Percentiles rank a stretch among this genome's conserved stretches.
Conservation (phyloP, 2,888 invertebrate species). For the Orchestes rusci region DNA sequence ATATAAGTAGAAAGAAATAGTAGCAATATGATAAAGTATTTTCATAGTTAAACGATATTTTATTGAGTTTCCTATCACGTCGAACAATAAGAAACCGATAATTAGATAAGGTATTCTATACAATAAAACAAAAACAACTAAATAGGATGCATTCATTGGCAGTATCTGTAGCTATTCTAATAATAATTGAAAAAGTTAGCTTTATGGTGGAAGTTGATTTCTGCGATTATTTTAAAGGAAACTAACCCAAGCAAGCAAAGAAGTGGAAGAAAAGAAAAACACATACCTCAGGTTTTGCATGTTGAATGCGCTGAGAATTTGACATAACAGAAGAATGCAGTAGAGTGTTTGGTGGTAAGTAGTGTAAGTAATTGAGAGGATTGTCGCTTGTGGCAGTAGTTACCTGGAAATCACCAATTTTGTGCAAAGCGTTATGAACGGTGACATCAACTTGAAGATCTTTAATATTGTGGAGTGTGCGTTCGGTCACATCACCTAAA, state of each 20-base stretch:
- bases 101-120: too few relatives aligned
- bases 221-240: neutral
- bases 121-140: too few relatives aligned
- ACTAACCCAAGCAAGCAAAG: constrained; percentile 6
- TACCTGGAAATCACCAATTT: constrained; percentile 59
- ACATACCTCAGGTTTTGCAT: constrained; percentile 22
- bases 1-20: too few relatives aligned
- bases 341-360: constrained; percentile 26
- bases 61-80: too few relatives aligned
- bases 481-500: constrained; percentile 39
- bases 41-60: too few relatives aligned
- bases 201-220: too few relatives aligned
- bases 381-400: constrained; percentile 28
- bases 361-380: constrained; percentile 20
- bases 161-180: too few relatives aligned
- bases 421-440: constrained; percentile 53
- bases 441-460: constrained; percentile 50
- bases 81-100: too few relatives aligned
- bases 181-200: too few relatives aligned
- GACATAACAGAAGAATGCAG: constrained; percentile 24
- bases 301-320: constrained; percentile 19
- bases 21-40: too few relatives aligned
- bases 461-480: constrained; percentile 43
- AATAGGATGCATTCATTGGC: too few relatives aligned
- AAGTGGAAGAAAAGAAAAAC: constrained; percentile 3